These are phyloP conservation scores for Delichon dasypus DNA, from an alignment of 2,797 vertebrate genomes.

Conservation along the genomic window DNA sequence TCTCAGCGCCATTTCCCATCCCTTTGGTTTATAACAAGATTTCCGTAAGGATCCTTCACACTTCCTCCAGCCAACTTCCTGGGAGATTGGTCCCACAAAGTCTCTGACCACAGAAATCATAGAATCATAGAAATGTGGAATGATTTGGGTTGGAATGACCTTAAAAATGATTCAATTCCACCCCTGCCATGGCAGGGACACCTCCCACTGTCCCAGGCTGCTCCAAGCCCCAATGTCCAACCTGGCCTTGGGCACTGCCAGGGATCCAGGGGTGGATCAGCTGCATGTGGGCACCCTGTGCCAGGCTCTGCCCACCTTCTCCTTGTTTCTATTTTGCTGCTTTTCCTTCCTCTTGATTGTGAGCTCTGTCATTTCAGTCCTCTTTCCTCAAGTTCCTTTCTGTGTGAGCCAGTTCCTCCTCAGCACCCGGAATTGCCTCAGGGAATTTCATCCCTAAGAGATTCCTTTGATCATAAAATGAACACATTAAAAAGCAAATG, in stretches of 20 bases:
- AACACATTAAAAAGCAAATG: neutral
- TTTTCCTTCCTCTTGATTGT: neutral
- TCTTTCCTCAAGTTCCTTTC: neutral
- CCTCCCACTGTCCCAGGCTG: neutral
- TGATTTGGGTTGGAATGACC: neutral
- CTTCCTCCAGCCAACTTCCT: neutral
- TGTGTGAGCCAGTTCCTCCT: neutral
- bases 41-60: neutral
- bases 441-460: neutral
- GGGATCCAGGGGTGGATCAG: no score
- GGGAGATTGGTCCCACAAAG: neutral
- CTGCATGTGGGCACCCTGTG: neutral
- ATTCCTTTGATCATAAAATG: neutral
- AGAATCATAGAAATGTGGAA: neutral
- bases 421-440: neutral
- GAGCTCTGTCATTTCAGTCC: neutral
- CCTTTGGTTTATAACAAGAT: neutral
- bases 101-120: neutral
- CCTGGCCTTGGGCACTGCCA: no score
- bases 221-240: no score
- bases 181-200: neutral
- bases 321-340: neutral
- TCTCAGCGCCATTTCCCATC: neutral
- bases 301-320: neutral
- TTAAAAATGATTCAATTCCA: rapidly evolving